phyloP scores from a whole-genome alignment of 2,888 invertebrate species.

The Macrosiphum euphorbiae region DNA sequence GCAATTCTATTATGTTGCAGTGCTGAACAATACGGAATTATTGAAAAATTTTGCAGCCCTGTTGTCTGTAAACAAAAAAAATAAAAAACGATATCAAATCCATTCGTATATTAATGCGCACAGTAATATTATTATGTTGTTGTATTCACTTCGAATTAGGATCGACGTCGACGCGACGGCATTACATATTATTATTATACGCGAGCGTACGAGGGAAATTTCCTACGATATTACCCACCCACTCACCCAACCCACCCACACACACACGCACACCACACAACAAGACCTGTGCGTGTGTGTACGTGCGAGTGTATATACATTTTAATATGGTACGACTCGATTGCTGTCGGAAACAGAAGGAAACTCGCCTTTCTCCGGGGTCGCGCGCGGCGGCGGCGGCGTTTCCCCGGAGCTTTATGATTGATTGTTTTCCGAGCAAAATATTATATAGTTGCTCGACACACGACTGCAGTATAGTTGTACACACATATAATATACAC shows the following conservation, averaged over 20 bases:
- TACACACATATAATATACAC: not conserved
- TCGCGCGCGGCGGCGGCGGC: not conserved
- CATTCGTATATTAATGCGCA: not conserved
- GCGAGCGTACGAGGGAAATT: not conserved
- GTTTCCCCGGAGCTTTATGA: slow-evolving; percentile 64
- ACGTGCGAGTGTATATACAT: not conserved
- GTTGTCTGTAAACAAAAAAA: slow-evolving; percentile 70
- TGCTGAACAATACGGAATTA: slow-evolving; percentile 90
- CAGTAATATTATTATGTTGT: not conserved
- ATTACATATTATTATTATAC: not conserved
- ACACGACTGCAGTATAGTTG: not conserved
- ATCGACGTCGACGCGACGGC: slow-evolving; percentile 24
- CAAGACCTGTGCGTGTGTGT: not conserved
- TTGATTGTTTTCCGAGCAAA: slow-evolving; percentile 61
- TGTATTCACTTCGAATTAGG: not conserved
- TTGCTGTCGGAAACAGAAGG: slow-evolving; percentile 65
- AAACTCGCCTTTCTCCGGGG: slow-evolving; percentile 50
- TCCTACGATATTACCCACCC: slow-evolving; percentile 23
- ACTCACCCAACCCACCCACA: not conserved
- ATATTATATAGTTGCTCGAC: slow-evolving; percentile 31
- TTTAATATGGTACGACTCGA: slow-evolving; percentile 42
- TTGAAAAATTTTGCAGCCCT: slow-evolving; percentile 81
- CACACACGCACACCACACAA: not conserved
- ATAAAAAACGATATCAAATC: not conserved
- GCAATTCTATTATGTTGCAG: slow-evolving; percentile 77